Evolutionary conservation across 2,797 vertebrate species (phyloP), one percentile per base, ranked within the genome.

Genomic region (Adrianichthys oophorus): DNA sequence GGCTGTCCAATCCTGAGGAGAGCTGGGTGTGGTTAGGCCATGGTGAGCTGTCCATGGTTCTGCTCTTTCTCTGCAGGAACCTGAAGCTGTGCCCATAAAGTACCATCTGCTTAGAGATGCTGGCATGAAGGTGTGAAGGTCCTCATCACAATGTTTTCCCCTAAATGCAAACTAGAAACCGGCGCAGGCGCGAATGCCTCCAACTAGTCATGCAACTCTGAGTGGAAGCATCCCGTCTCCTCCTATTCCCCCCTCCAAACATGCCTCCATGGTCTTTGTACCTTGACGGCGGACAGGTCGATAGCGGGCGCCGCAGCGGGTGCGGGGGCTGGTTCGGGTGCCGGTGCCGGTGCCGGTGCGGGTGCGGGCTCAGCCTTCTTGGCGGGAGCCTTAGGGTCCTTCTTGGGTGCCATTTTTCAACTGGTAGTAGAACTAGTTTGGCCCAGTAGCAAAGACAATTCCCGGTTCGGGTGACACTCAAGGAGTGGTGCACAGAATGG

Each of bases 361-460:
- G 83, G 52, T 64, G 80, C 87, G 13, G 89, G 88, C 44, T 88
- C 87, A 57, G 89, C 87, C 81, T 89, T 89, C 85, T 90, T 90
- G 76, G 66, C 85, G 18, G 87, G 78, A 12, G 87, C 88, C 87
- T 92, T 93, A 61, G 76, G 70, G 80, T 93, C 92, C 85, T 93
- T 93, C 89, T 93, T 93, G 48, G 92, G 92, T 92, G 92, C 92
- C 92, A 93, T 93, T 82, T 37, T 12, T 82, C 72, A 73, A 60
- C 48, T 59, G 62, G 51, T 68, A 51, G 52, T 83, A 51, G 49
- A 76, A 55, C 66, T 72, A 76, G 46, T 74, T 71, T 62, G 61
- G 70, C 52, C 70, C 72, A 74, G 66, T 65, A 59, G 58, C 59
- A 62, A 69, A 81, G 74, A 84, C 81, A 85, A 83, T 83, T 86